Conservation (phyloP, 2,888 invertebrate genomes). For the Prenolepis imparis region DNA sequence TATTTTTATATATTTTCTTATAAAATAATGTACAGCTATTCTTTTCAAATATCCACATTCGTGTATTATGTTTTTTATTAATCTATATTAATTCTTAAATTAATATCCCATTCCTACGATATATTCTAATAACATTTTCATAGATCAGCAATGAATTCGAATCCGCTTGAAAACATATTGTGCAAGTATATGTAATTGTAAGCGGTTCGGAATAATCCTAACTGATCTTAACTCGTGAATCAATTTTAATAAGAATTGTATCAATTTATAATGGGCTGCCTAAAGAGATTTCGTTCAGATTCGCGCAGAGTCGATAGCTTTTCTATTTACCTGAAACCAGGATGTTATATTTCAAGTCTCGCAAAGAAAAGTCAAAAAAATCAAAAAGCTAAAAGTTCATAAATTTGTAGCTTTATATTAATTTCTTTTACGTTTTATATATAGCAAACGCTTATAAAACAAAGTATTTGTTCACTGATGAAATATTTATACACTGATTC, state of each 20-base stretch:
- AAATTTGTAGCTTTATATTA: constrained; percentile 18
- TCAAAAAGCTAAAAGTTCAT: background rate
- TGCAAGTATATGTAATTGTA: constrained; percentile 59
- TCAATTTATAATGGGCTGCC: background rate
- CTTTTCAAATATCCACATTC: constrained; percentile 79
- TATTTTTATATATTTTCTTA: constrained; percentile 84
- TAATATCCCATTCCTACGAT: constrained; percentile 73
- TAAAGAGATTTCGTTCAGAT: background rate
- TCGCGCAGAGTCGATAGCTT: background rate
- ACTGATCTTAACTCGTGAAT: constrained; percentile 47
- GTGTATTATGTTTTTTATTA: constrained; percentile 66
- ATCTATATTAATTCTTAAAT: constrained; percentile 75
- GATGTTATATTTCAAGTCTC: constrained; percentile 21
- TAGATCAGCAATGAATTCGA: constrained; percentile 41
- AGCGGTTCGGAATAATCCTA: constrained; percentile 61
- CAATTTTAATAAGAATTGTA: constrained; percentile 16
- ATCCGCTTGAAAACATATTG: constrained; percentile 61
- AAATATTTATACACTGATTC: constrained; percentile 44
- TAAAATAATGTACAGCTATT: constrained; percentile 84
- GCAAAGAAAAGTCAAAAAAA: background rate
- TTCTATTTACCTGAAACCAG: constrained; percentile 19
- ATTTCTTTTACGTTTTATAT: constrained; percentile 19
- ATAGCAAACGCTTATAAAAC: constrained; percentile 57
- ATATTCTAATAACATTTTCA: constrained; percentile 62
- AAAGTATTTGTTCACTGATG: constrained; percentile 32